Evolutionary conservation across 2,888 invertebrate genomes (phyloP).

Genomic region (Lycia hirtaria): DNA sequence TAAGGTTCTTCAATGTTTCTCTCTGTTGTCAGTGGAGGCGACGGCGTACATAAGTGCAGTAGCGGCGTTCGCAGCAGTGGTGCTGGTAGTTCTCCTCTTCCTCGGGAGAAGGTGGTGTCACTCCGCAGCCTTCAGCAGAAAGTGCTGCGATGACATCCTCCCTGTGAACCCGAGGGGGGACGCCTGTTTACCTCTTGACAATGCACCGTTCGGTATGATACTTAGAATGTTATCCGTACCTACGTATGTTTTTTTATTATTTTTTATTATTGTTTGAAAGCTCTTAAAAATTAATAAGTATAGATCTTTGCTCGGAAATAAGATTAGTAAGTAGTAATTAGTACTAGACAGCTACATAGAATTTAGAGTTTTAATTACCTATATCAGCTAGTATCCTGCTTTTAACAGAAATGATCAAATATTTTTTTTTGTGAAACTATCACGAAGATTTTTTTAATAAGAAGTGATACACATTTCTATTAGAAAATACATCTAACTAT

Average conservation of each 20-base stretch:
- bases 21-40: conserved; percentile 89
- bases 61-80: conserved; percentile 92
- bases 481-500: too few relatives aligned
- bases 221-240: too few relatives aligned
- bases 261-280: not conserved
- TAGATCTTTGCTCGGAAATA: too few relatives aligned
- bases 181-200: conserved; percentile 67
- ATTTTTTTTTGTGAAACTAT: too few relatives aligned
- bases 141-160: conserved; percentile 75
- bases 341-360: too few relatives aligned
- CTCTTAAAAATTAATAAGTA: not conserved
- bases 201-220: conserved; percentile 80
- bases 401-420: too few relatives aligned
- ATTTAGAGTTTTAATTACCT: too few relatives aligned
- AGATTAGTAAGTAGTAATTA: too few relatives aligned
- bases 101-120: conserved; percentile 90
- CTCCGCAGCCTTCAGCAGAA: conserved; percentile 69
- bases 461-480: too few relatives aligned
- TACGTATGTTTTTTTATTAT: not conserved
- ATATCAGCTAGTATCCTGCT: too few relatives aligned
- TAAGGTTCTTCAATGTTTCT: not conserved
- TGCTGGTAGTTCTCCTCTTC: conserved; percentile 94
- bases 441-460: too few relatives aligned
- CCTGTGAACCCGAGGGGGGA: conserved; percentile 73
- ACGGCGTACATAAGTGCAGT: conserved; percentile 95